A percentile compares a stretch with the other conserved stretches of the same genome.
Evolutionary conservation across 2,113 vertebrate species (phyloP).

Genomic region (Isichthys henryi): DNA sequence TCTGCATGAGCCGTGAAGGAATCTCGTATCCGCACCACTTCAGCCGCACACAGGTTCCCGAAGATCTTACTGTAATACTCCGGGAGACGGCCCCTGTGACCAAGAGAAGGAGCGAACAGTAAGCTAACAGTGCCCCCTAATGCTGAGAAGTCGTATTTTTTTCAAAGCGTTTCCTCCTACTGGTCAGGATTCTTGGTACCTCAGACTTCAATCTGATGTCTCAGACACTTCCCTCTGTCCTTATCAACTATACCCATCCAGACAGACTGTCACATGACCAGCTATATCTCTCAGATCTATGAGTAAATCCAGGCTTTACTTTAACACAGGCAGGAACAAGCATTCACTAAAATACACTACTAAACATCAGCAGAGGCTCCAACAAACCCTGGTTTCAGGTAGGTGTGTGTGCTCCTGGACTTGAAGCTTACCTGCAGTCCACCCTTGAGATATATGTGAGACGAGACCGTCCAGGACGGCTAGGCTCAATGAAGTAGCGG

Average conservation of each 20-base stretch:
- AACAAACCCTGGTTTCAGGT: background rate
- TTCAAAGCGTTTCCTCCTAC: background rate
- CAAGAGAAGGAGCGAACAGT: background rate
- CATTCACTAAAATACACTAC: background rate
- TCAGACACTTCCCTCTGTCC: background rate
- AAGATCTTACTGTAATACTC: conserved; percentile 96
- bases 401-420: background rate
- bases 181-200: background rate
- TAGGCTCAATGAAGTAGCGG: conserved; percentile 87
- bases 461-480: conserved; percentile 78
- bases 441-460: conserved; percentile 88
- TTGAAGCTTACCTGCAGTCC: conserved; percentile 75
- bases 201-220: background rate
- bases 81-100: conserved; percentile 83
- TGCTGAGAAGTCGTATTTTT: background rate
- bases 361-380: background rate
- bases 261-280: background rate
- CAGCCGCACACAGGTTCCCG: conserved; percentile 84
- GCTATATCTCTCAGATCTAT: background rate
- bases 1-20: conserved; percentile 73
- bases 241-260: background rate
- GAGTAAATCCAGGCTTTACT: background rate
- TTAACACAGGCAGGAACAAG: background rate
- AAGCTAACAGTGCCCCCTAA: background rate
- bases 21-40: conserved; percentile 85